Conservation (phyloP, 2,888 invertebrate species). For the Vannuccia rotundouncinata region DNA sequence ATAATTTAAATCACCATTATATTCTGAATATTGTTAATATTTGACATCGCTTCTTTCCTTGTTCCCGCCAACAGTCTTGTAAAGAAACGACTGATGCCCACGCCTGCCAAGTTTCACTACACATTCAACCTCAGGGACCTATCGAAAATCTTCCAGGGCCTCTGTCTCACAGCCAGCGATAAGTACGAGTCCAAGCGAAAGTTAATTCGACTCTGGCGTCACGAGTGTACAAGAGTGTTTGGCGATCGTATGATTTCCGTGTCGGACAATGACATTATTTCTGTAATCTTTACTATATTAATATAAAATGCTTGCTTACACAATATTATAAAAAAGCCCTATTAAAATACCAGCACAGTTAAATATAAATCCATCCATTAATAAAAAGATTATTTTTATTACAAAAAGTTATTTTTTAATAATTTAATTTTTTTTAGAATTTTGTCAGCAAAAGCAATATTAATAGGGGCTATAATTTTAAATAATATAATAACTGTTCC, state of each 20-base stretch:
- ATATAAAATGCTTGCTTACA: background rate
- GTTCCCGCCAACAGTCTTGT: too few relatives aligned
- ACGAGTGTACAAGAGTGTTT: constrained; percentile 39
- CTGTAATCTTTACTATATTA: constrained; percentile 8
- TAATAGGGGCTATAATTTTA: background rate
- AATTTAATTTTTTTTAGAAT: too few relatives aligned
- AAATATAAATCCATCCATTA: too few relatives aligned
- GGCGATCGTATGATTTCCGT: constrained; percentile 36
- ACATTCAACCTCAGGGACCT: constrained; percentile 40
- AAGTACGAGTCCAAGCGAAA: constrained; percentile 4
- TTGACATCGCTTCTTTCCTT: too few relatives aligned
- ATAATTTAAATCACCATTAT: too few relatives aligned
- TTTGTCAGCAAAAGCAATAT: too few relatives aligned
- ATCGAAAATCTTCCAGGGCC: constrained; percentile 38
- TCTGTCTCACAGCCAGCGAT: constrained; percentile 36
- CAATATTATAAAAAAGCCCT: too few relatives aligned
- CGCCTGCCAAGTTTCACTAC: constrained; percentile 40
- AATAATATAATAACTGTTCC: background rate
- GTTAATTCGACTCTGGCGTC: constrained; percentile 39
- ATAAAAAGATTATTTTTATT: too few relatives aligned
- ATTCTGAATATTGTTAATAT: too few relatives aligned
- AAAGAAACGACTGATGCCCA: constrained; percentile 36
- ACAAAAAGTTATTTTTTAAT: too few relatives aligned
- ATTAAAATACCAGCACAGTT: too few relatives aligned
- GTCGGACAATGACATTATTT: constrained; percentile 34